Percentiles rank a stretch among this genome's conserved stretches.
These are phyloP conservation scores for Microchrysa polita DNA, from an alignment of 2,888 invertebrate species.

Conservation along the genomic window DNA sequence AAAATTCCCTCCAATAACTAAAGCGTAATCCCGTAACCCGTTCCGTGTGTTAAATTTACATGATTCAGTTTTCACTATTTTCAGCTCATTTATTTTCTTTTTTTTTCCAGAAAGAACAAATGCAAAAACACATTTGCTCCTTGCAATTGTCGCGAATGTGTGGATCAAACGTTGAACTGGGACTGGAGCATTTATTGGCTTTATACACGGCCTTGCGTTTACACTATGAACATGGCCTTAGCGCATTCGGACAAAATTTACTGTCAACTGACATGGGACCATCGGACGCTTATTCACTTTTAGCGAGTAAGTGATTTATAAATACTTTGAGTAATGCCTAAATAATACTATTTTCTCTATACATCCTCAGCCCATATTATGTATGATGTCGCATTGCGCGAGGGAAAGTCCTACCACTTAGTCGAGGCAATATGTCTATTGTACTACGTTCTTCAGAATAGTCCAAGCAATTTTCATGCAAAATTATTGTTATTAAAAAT, in stretches of 20 bases:
- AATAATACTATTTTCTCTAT: neutral
- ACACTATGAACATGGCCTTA: constrained; percentile 73
- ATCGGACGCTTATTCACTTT: constrained; percentile 81
- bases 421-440: constrained; percentile 75
- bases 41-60: too few relatives aligned
- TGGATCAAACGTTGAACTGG: constrained; percentile 71
- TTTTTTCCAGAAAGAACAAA: constrained; percentile 67
- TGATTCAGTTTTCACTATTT: too few relatives aligned
- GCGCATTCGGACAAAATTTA: constrained; percentile 68
- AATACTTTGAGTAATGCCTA: neutral
- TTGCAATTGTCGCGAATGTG: constrained; percentile 79
- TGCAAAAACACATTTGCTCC: constrained; percentile 84
- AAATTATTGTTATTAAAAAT: constrained; percentile 85
- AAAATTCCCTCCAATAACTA: too few relatives aligned
- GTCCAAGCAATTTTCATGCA: constrained; percentile 89
- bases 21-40: too few relatives aligned
- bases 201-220: constrained; percentile 71
- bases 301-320: constrained; percentile 68
- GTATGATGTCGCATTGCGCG: constrained; percentile 67
- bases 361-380: constrained; percentile 60
- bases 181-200: constrained; percentile 67
- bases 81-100: neutral
- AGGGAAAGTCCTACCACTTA: constrained; percentile 68
- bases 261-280: constrained; percentile 77
- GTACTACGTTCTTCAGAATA: constrained; percentile 77